These are phyloP conservation scores for Phengaris arion DNA, from an alignment of 2,888 invertebrate genomes.

Conservation along the genomic window DNA sequence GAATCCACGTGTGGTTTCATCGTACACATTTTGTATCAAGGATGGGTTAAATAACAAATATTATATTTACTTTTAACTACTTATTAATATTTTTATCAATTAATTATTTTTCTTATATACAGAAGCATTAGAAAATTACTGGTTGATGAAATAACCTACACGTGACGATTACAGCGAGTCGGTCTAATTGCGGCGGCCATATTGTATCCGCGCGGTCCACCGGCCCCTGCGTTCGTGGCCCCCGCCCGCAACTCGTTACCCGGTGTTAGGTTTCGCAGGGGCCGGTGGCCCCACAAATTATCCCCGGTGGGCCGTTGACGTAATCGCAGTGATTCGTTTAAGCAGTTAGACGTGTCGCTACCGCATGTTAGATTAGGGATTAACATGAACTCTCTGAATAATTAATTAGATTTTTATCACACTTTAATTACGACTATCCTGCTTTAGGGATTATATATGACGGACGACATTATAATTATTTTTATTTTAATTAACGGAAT, in stretches of 20 bases:
- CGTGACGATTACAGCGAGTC: slow-evolving; percentile 13
- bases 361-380: slow-evolving; percentile 35
- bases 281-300: slow-evolving; percentile 58
- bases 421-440: slow-evolving; percentile 28
- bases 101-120: not conserved
- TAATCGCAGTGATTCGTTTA: slow-evolving; percentile 70
- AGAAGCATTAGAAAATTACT: not conserved
- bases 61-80: too few species aligned
- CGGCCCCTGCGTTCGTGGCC: not conserved
- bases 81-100: too few species aligned
- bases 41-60: too few species aligned
- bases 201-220: slow-evolving; percentile 17
- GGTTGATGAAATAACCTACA: not conserved
- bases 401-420: slow-evolving; percentile 36
- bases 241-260: slow-evolving; percentile 37
- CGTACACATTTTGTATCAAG: too few species aligned
- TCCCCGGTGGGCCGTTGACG: slow-evolving; percentile 57
- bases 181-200: slow-evolving; percentile 25
- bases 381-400: slow-evolving; percentile 33
- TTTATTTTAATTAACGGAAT: not conserved
- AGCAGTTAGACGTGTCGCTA: slow-evolving; percentile 47
- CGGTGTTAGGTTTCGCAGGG: slow-evolving; percentile 60
- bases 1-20: too few species aligned
- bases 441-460: slow-evolving; percentile 17
- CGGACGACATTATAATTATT: not conserved